phyloP scores from a whole-genome alignment of 1,140 invertebrate species.

The Globodera ellingtonae region DNA sequence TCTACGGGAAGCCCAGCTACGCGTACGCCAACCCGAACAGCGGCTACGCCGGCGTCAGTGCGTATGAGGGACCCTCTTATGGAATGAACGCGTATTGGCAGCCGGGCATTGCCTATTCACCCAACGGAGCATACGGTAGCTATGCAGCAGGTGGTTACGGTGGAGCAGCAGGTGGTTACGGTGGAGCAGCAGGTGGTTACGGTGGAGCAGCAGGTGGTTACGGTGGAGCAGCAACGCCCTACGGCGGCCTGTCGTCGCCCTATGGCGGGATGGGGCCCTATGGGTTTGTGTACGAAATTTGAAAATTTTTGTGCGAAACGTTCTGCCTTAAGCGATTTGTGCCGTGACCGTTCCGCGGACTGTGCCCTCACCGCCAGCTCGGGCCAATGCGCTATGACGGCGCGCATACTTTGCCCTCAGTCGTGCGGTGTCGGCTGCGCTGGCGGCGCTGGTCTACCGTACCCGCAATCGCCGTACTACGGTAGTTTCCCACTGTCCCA shows the following conservation, averaged over 20 bases:
- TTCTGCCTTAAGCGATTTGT: background rate
- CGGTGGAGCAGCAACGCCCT: background rate
- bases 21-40: background rate
- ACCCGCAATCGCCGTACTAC: background rate
- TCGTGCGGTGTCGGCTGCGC: constrained; percentile 29
- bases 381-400: constrained; percentile 34
- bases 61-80: constrained; percentile 20
- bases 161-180: background rate
- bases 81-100: constrained; percentile 38
- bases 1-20: constrained; percentile 14
- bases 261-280: background rate
- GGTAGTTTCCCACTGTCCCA: background rate
- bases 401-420: constrained; percentile 18
- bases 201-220: constrained; percentile 2
- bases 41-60: background rate
- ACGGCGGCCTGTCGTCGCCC: background rate
- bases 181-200: background rate
- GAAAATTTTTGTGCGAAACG: background rate
- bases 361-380: constrained; percentile 29
- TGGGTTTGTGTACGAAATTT: background rate
- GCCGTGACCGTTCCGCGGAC: constrained; percentile 15
- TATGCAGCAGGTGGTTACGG: background rate
- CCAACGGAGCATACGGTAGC: constrained; percentile 18
- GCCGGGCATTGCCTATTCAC: constrained; percentile 34
- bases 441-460: background rate